Conservation (phyloP, 2,113 vertebrate species). For the Maccullochella peelii region DNA sequence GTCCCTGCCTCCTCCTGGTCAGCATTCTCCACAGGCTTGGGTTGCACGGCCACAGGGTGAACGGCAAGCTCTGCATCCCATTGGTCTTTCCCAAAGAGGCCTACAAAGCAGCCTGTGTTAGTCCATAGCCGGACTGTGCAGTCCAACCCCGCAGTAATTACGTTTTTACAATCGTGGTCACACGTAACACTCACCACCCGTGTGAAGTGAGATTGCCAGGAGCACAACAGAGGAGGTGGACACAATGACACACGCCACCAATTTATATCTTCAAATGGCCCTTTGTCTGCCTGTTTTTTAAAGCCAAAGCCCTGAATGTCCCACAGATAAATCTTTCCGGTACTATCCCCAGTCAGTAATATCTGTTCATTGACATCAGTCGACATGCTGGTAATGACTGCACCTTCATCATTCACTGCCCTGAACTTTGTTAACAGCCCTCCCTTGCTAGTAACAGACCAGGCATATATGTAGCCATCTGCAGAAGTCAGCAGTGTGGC, state of each 20-base stretch:
- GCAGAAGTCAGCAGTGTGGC: constrained; percentile 18
- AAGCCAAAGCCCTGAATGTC: background rate
- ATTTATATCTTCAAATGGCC: background rate
- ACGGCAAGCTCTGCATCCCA: too few species aligned
- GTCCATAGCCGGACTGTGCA: constrained; percentile 26
- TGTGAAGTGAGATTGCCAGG: background rate
- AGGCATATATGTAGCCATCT: constrained; percentile 16
- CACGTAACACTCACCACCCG: background rate
- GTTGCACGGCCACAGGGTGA: too few species aligned
- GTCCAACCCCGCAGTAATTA: constrained; percentile 37
- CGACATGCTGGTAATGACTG: constrained; percentile 14
- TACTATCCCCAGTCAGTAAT: constrained; percentile 22
- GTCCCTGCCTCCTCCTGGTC: background rate
- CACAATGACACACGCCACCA: background rate
- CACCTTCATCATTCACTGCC: background rate
- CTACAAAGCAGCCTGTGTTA: background rate
- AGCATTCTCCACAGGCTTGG: background rate
- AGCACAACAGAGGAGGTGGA: constrained; percentile 4
- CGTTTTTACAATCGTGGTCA: background rate
- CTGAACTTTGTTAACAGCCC: constrained; percentile 32
- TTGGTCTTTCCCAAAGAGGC: constrained; percentile 23
- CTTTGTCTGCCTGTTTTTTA: background rate
- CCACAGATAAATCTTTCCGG: constrained; percentile 29
- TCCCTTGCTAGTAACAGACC: constrained; percentile 7
- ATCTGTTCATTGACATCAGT: background rate